Evolutionary conservation across 2,797 vertebrate genomes (phyloP), one percentile per base, ranked within the genome.

Genomic region (Sciurus vulgaris): DNA sequence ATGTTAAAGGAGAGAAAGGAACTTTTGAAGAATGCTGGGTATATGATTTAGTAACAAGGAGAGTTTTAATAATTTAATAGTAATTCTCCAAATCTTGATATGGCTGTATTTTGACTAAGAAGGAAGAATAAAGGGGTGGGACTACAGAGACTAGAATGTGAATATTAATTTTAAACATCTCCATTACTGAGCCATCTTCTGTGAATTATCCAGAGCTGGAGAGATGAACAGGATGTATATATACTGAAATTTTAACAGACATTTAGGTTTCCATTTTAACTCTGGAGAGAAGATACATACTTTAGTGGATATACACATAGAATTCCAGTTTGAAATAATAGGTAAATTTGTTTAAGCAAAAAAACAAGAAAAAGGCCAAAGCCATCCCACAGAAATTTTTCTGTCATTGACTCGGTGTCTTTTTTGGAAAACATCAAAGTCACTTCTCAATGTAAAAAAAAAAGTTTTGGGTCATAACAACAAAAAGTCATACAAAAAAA

Each of bases 361-460:
- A 41, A 77, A n/a, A 12, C 15, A 70, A 13, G 18, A 38, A 30
- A 41, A 54, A 51, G 3, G 18, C 4, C 15, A 61, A 65, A 72
- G 0, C 24, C 73, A 14, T 35, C 33, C 89, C 82, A 78, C 12
- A 54, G 70, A 89, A 17, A 7, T 49, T 74, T 92, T 81, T 3
- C 13, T 63, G 11, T 28, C 38, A 38, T 56, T 38, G 28, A 86
- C 3, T 76, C 35, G 20, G 3, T 28, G 44, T 15, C 26, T 12
- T 88, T 61, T 91, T 54, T 70, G 35, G 44, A 59, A 70, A 84
- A 93, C 24, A 49, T 69, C 73, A 49, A 67, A 84, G 69, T 96
- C 13, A 41, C 1, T 79, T 22, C 17, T 79, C 67, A 59, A 49
- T 24, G 20, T 72, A 72, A 79, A 79, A 83, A 54, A 10, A 11